Evolutionary conservation across 1,140 invertebrate species (phyloP).

Genomic region (Drosophila nigrodunni): DNA sequence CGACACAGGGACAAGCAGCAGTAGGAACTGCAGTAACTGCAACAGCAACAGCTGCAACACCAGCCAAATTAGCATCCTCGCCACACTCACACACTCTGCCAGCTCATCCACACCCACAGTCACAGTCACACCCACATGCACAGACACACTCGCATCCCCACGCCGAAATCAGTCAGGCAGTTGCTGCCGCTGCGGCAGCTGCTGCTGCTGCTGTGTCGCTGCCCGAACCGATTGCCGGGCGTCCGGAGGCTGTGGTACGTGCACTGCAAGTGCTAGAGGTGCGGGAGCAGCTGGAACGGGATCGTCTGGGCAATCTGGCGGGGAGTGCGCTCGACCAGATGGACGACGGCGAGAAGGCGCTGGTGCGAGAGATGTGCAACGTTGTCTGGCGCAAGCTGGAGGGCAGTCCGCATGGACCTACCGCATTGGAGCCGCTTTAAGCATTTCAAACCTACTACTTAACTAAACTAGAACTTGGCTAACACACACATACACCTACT

Average conservation of each 20-base stretch:
- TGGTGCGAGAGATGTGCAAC: conserved; percentile 98
- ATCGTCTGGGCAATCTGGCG: conserved; percentile 76
- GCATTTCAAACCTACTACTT: conserved; percentile 18
- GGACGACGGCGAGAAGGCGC: conserved; percentile 95
- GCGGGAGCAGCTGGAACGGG: conserved; percentile 92
- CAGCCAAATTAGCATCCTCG: conserved; percentile 83
- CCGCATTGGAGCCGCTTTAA: conserved; percentile 74
- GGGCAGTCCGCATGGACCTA: conserved; percentile 84
- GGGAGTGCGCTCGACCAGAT: conserved; percentile 86
- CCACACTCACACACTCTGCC: conserved; percentile 31
- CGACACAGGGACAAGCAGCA: conserved; percentile 86
- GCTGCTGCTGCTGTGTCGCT: conserved; percentile 80
- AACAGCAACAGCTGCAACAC: conserved; percentile 43
- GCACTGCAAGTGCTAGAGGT: conserved; percentile 96
- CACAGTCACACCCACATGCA: conserved; percentile 14
- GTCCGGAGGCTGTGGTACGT: conserved; percentile 95
- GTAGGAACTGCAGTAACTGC: conserved; percentile 80
- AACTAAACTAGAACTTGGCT: conserved; percentile 48
- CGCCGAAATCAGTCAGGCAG: conserved; percentile 51
- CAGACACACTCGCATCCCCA: conserved; percentile 46
- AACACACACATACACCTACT: conserved; percentile 63
- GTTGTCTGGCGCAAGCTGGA: conserved; percentile 89
- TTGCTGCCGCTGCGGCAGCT: conserved; percentile 72
- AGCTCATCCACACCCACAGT: conserved; percentile 19
- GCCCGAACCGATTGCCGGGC: conserved; percentile 85